Base-by-base conservation (phyloP, 1,140 invertebrate genomes). In the Zaprionus tsacasi region DNA sequence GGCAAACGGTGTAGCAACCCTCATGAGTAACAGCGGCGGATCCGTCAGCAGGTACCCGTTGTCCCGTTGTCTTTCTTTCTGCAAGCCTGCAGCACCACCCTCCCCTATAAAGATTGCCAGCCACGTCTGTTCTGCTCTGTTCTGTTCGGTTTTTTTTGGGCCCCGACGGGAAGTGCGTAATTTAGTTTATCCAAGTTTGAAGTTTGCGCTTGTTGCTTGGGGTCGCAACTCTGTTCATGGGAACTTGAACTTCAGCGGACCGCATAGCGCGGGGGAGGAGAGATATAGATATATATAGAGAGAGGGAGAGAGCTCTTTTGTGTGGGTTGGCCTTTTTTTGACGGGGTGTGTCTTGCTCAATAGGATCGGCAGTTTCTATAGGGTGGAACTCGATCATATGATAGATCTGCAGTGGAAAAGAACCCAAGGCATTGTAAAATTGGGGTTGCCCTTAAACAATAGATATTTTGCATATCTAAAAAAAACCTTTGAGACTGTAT, bases 131-230 rank as follows among this genome's bases (percentile, higher is more conserved):
- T 45, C 40, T 8, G n/a, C n/a, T 45, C n/a, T 15, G 6, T 10
- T 35, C 33, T 30, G 33, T 10, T 35, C 33, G 4, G 33, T 67
- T 15, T 15, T 43, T 45, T 75, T 80, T 21, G 63, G 71, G 50
- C 70, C 61, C 58, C 74, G 76, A 83, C 85, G 86, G 85, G 85
- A 89, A 89, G 86, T 89, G 85, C 85, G 85, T 90, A 89, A 89
- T 90, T 89, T 89, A 89, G 79, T 85, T 86, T 89, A 3, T 40
- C 33, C 8, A 40, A 40, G 38, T 88, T 68, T 79, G 69, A 76
- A 79, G 77, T 76, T 79, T 74, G 56, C 60, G 66, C 65, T 74
- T 35, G 25, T 17, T 79, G 71, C 60, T 86, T 86, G 83, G 80
- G 83, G 80, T 87, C 80, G 83, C 70, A 27, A 13, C 58, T 56